Conservation (phyloP, 2,113 vertebrate genomes). For the Pelvicachromis taeniatus region DNA sequence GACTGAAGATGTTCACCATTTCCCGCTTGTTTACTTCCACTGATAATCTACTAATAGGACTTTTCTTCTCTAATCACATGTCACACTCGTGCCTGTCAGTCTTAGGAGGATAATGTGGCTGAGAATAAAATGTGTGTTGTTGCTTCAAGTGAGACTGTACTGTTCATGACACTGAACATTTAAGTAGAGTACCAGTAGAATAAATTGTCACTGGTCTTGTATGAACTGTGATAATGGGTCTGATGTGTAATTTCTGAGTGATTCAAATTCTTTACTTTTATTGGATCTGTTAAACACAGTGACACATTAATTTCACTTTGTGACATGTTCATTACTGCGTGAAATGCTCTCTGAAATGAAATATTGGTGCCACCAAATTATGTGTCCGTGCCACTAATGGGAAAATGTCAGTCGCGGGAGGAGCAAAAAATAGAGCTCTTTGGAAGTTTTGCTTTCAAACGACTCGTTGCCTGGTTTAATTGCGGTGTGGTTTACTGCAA, state of each 20-base stretch:
- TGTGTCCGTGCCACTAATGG: conserved; percentile 32
- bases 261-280: conserved; percentile 26
- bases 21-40: background rate
- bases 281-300: conserved; percentile 34
- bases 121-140: background rate
- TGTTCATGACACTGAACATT: background rate
- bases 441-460: conserved; percentile 3
- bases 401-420: conserved; percentile 21
- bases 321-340: conserved; percentile 51
- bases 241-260: conserved; percentile 24
- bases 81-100: background rate
- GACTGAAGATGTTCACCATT: background rate
- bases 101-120: background rate
- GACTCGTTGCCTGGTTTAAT: conserved; percentile 27
- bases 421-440: conserved; percentile 27
- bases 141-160: background rate
- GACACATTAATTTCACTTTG: conserved; percentile 43
- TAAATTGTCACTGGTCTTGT: background rate
- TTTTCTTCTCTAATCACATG: background rate
- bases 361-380: conserved; percentile 44
- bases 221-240: conserved; percentile 31
- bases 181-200: background rate
- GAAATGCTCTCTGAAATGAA: conserved; percentile 42
- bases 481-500: conserved; percentile 8
- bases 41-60: background rate